Conservation (phyloP, 2,113 vertebrate genomes). For the Lycaon pictus region DNA sequence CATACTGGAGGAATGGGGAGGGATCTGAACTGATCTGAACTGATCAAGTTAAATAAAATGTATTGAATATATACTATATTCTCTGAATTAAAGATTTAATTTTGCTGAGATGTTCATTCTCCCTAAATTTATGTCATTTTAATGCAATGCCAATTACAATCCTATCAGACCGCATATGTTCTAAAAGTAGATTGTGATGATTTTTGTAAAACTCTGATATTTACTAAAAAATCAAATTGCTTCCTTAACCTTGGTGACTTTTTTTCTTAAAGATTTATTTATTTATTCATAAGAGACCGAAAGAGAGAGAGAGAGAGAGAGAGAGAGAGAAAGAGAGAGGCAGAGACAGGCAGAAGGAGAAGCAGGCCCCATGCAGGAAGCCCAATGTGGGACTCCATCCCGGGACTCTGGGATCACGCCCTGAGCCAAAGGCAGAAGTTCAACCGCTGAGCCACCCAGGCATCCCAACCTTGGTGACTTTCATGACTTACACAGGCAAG, state of each 20-base stretch:
- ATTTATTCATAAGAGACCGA: too few species aligned
- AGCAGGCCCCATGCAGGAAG: too few species aligned
- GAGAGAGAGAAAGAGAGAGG: too few species aligned
- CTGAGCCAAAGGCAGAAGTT: too few species aligned
- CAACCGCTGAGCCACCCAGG: too few species aligned
- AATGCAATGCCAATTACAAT: not conserved
- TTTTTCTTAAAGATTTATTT: too few species aligned
- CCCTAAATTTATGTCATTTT: not conserved
- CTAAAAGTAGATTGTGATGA: not conserved
- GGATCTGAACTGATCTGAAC: not conserved
- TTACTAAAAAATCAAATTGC: not conserved
- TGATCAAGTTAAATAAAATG: not conserved
- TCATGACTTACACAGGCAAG: not conserved
- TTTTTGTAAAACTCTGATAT: not conserved
- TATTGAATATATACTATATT: not conserved
- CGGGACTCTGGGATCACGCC: too few species aligned
- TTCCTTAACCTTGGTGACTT: not conserved
- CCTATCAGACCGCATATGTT: not conserved
- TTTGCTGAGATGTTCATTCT: not conserved
- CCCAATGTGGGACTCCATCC: too few species aligned
- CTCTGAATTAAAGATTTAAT: not conserved
- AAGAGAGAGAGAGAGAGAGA: too few species aligned
- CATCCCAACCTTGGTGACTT: not conserved
- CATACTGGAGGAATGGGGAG: fast-evolving
- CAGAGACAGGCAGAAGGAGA: too few species aligned